phyloP scores from a whole-genome alignment of 2,113 vertebrate genomes.

The Acanthochromis polyacanthus region DNA sequence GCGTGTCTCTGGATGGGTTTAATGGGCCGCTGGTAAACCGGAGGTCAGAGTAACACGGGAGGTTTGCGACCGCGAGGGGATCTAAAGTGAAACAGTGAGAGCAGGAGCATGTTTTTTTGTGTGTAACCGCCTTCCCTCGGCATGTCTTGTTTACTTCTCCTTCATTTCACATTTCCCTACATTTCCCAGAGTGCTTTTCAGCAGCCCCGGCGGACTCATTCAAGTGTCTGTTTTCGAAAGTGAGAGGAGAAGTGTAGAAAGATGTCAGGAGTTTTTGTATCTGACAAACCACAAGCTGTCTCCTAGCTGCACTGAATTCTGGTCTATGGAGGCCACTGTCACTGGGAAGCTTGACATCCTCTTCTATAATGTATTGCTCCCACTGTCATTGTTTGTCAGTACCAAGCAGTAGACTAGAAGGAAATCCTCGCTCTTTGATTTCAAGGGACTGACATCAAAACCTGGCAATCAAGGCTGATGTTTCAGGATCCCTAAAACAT shows the following conservation, averaged over 20 bases:
- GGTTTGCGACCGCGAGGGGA: constrained; percentile 11
- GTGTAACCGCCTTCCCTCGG: neutral
- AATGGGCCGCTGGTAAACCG: constrained; percentile 14
- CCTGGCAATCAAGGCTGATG: constrained; percentile 24
- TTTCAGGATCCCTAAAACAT: constrained; percentile 26
- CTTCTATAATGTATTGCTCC: constrained; percentile 60
- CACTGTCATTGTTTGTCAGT: constrained; percentile 55
- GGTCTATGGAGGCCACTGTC: constrained; percentile 64
- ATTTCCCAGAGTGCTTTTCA: constrained; percentile 38
- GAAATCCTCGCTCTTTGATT: constrained; percentile 38
- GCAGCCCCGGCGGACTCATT: constrained; percentile 2
- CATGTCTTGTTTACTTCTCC: constrained; percentile 15
- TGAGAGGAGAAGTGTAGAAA: neutral
- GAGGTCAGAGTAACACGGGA: constrained; percentile 24
- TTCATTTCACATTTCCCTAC: constrained; percentile 25
- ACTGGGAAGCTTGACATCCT: constrained; percentile 54
- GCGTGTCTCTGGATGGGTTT: constrained; percentile 31
- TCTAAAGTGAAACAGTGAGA: constrained; percentile 7
- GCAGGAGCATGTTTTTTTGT: no score
- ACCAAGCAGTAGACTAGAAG: constrained; percentile 40
- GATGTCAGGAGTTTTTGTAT: constrained; percentile 1
- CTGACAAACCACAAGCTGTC: constrained; percentile 30
- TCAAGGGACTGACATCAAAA: constrained; percentile 44
- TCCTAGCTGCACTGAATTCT: constrained; percentile 38
- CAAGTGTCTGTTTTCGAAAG: constrained; percentile 2